Evolutionary conservation across 1,140 invertebrate species (phyloP).

Genomic region (Microplitis demolitor): DNA sequence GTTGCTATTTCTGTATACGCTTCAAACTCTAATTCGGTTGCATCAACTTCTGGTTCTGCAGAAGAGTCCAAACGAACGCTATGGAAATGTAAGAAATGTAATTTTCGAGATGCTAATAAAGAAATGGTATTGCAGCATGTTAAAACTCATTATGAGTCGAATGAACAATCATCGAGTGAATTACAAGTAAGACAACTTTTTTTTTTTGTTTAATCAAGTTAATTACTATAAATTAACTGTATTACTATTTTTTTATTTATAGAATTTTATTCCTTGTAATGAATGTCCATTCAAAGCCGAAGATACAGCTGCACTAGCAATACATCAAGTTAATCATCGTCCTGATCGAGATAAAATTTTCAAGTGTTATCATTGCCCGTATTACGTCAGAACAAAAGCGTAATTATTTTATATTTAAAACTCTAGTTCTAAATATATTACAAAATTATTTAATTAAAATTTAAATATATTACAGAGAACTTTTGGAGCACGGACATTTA

Average conservation of each 20-base stretch:
- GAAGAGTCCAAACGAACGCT: conserved; percentile 66
- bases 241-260: not conserved
- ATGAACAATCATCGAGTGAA: conserved; percentile 23
- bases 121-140: conserved; percentile 72
- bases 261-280: conserved; percentile 60
- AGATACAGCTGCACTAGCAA: conserved; percentile 68
- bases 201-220: not conserved
- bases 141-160: conserved; percentile 65
- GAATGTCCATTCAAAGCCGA: conserved; percentile 77
- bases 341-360: conserved; percentile 72
- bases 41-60: conserved; percentile 11
- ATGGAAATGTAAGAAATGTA: conserved; percentile 85
- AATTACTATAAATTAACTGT: not conserved
- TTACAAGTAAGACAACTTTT: conserved; percentile 35
- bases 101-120: conserved; percentile 73
- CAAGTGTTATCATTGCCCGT: conserved; percentile 83
- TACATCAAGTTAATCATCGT: conserved; percentile 76
- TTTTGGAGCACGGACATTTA: conserved; percentile 52
- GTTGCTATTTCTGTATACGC: conserved; percentile 7
- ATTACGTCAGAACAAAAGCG: conserved; percentile 70
- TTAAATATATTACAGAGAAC: conserved; percentile 42
- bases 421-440: not conserved
- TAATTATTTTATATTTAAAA: conserved; percentile 44
- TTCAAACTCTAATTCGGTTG: not conserved
- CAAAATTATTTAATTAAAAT: not conserved